Base-by-base conservation (phyloP, 2,888 invertebrate species). In the Maniola hyperantus region DNA sequence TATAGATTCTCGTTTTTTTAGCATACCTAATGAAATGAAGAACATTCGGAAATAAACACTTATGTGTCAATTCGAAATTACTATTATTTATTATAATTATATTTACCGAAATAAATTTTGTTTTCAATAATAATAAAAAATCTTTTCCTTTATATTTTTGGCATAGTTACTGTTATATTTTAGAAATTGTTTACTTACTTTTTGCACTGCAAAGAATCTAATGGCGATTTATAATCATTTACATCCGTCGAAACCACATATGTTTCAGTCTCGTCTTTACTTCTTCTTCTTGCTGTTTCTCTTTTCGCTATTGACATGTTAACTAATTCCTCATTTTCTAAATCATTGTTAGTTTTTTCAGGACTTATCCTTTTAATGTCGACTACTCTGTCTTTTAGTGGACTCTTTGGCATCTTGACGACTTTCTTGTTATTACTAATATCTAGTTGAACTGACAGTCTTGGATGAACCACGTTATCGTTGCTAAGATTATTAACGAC, bases 181-280 rank as follows among this genome's bases (percentile, higher is more conserved):
- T 10, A 48, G 10, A 53, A 55, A 39, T 26, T 42, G 36, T 42
- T 54, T 61, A 70, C 74, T 72, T 67, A 74, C 74, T 61, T 72
- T 67, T 72, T 74, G 67, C 68, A 64, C 53, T 69, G 82, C 74
- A 91, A 82, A 26, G 91, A 84, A 69, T 86, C 85, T 39, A 92
- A 73, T 34, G 92, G 92, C 7, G 92, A 92, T 78, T 80, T 82
- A 70, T 92, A 92, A 74, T 92, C 91, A 71, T 83, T 79, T 1
- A 72, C 63, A n/a, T 73, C 74, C 6, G 66, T 71, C 15, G 39
- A 26, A 15, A 33, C 10, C 42, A n/a, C 18, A 20, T 57, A 72
- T 18, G 57, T 72, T n/a, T 64, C 64, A 36, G 33, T 53, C 20
- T 70, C 44, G 68, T 60, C 46, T 61, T 67, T 51, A 50, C 61